Conservation (phyloP, 2,888 invertebrate species). For the Eumerus sabulonum region DNA sequence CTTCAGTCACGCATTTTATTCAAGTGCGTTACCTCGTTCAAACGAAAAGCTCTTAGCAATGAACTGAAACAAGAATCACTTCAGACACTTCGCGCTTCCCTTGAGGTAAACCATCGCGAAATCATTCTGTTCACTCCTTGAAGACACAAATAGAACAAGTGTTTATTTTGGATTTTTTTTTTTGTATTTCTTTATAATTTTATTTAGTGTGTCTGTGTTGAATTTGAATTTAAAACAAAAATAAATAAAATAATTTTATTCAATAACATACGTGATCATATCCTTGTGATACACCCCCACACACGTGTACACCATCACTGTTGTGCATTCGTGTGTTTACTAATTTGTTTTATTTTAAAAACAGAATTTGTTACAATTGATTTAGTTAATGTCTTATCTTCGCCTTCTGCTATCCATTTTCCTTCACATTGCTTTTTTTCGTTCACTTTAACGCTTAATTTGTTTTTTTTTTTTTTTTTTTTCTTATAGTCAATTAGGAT, state of each 20-base stretch:
- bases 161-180: too few species aligned
- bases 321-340: slow-evolving; percentile 14
- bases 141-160: too few species aligned
- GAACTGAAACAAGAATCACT: too few species aligned
- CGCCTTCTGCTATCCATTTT: slow-evolving; percentile 1
- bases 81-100: too few species aligned
- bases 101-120: background rate
- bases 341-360: slow-evolving; percentile 35
- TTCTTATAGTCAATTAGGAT: slow-evolving; percentile 10
- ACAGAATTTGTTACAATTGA: slow-evolving; percentile 53
- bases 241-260: slow-evolving; percentile 47
- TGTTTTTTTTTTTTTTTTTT: too few species aligned
- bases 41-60: too few species aligned
- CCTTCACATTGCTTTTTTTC: too few species aligned
- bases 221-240: slow-evolving; percentile 46
- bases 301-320: background rate
- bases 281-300: slow-evolving; percentile 26
- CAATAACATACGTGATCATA: slow-evolving; percentile 15
- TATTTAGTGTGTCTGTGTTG: slow-evolving; percentile 47
- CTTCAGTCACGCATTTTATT: too few species aligned
- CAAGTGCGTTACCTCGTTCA: too few species aligned
- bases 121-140: background rate
- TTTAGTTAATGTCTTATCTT: slow-evolving; percentile 22
- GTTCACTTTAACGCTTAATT: slow-evolving; percentile 1
- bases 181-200: slow-evolving; percentile 23